Evolutionary conservation across 2,113 vertebrate genomes (phyloP), one percentile per base, ranked within the genome.

Genomic region (Sigmodon hispidus): DNA sequence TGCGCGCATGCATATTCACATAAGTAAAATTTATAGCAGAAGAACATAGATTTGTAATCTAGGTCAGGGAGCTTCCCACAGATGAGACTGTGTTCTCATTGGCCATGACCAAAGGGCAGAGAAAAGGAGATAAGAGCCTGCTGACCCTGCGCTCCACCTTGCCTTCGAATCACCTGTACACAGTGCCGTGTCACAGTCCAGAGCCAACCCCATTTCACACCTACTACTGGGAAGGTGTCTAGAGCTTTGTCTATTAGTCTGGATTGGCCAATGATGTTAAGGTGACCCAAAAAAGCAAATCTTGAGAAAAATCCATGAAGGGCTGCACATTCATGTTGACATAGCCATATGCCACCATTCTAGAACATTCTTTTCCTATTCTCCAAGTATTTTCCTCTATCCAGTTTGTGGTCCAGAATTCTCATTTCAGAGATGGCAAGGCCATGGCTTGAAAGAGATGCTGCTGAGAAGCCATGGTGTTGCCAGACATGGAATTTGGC

Each of bases 1-100:
- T 31, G 24, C 31, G 1, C 17, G 6, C 13, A 22, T 1, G 0
- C 9, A 1, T 9, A 2, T 11, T 13, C 34, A 5, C 0, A 1
- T 2, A 45, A 16, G 8, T 45, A 52, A 67, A 69, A 12, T 52
- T 67, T 31, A 3, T 1, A 31, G 50, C n/a, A 50, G 61, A 26
- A 70, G 76, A 50, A 11, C 1, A 43, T 4, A 8, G 3, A 0
- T 29, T 26, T 34, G 81, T 72, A 31, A 43, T 16, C n/a, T 16
- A 12, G 76, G 65, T 31, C 3, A 13, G 17, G 8, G 22, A 40
- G 12, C 24, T 16, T 36, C 11, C 13, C 57, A 21, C 22, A 52
- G 1, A 1, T 7, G 31, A 19, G 45, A 19, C 4, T 8, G 15
- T 59, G 63, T 79, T 10, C 12, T 22, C 8, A 29, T 7, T 43